These are phyloP conservation scores for Oncopodura yosiiana DNA, from an alignment of 1,140 invertebrate species.

Conservation along the genomic window DNA sequence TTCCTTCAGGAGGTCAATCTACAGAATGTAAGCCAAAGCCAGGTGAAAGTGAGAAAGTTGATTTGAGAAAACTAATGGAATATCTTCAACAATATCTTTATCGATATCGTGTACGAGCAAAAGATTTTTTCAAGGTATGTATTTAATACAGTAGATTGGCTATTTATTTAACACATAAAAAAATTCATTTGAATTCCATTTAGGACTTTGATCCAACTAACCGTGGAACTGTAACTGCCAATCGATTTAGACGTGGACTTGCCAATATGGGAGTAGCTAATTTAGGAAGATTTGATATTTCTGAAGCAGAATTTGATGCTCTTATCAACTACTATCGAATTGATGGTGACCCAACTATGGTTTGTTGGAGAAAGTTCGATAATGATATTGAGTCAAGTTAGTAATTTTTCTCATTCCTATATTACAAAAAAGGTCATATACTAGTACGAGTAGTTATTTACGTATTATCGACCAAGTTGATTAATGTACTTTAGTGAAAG, in stretches of 20 bases:
- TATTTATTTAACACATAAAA: neutral
- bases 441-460: too few species aligned
- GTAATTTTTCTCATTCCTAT: too few species aligned
- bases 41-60: slow-evolving; percentile 27
- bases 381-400: slow-evolving; percentile 33
- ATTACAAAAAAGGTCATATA: too few species aligned
- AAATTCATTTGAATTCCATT: slow-evolving; percentile 1
- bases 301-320: slow-evolving; percentile 32
- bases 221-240: slow-evolving; percentile 23
- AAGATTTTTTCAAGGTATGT: slow-evolving; percentile 30
- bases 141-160: neutral
- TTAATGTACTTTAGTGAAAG: too few species aligned
- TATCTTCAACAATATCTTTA: slow-evolving; percentile 31
- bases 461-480: too few species aligned
- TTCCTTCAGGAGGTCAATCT: slow-evolving; percentile 16
- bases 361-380: slow-evolving; percentile 35
- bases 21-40: neutral
- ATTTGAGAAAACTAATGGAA: slow-evolving; percentile 29
- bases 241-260: slow-evolving; percentile 31
- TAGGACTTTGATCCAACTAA: slow-evolving; percentile 29
- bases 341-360: slow-evolving; percentile 17
- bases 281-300: slow-evolving; percentile 18
- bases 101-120: slow-evolving; percentile 25
- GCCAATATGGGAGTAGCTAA: slow-evolving; percentile 27
- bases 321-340: slow-evolving; percentile 33